These are phyloP conservation scores for Hypothenemus hampei DNA, from an alignment of 1,140 invertebrate genomes.

Conservation along the genomic window DNA sequence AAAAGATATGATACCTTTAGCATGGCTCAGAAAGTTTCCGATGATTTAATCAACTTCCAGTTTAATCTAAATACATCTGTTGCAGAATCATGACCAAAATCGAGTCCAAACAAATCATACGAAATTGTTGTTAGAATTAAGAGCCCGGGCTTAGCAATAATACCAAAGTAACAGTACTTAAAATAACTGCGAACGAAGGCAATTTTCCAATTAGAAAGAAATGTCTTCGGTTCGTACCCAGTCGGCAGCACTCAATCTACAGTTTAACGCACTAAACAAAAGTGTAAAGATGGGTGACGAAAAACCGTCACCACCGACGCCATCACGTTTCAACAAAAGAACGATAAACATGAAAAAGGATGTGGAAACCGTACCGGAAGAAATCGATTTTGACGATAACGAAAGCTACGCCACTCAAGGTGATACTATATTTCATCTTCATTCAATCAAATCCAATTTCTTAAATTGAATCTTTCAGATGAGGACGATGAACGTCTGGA, in stretches of 20 bases:
- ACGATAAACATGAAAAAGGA: conserved; percentile 12
- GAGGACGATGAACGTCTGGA: conserved; percentile 19
- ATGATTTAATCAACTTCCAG: no score
- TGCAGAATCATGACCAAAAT: no score
- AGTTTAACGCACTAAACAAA: conserved; percentile 25
- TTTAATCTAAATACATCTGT: no score
- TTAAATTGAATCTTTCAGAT: conserved; percentile 2
- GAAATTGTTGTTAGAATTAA: no score
- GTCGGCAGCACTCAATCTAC: conserved; percentile 11
- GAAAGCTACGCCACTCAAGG: conserved; percentile 9
- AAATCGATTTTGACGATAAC: conserved; percentile 11
- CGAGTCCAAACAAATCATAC: no score
- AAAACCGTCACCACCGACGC: background rate
- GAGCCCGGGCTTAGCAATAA: background rate
- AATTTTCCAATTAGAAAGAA: conserved; percentile 21
- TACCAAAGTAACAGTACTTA: background rate
- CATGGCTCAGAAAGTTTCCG: no score
- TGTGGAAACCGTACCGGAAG: conserved; percentile 22
- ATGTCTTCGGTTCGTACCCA: conserved; percentile 19
- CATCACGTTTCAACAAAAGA: background rate
- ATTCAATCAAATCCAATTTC: background rate
- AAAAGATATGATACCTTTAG: no score
- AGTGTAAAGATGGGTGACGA: conserved; percentile 8
- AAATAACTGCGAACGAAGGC: background rate
- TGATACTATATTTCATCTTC: background rate